A percentile compares a stretch with the other conserved stretches of the same genome.
phyloP scores from a whole-genome alignment of 23 tunicate genomes.

The Corella eumyota region DNA sequence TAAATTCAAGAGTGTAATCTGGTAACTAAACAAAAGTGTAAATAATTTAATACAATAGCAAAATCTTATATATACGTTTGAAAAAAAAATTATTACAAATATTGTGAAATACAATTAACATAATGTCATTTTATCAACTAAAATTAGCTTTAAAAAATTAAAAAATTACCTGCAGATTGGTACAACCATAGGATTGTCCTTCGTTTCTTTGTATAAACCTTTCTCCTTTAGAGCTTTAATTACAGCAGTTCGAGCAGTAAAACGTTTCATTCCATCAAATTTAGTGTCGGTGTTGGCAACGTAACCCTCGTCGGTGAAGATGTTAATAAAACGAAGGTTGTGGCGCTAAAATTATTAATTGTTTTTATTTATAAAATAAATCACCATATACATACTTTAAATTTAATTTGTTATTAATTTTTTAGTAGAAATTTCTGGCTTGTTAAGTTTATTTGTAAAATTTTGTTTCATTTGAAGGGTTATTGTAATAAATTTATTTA shows the following conservation, averaged over 20 bases:
- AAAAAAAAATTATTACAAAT: too few species aligned
- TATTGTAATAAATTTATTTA: too few species aligned
- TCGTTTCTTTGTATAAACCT: conserved; percentile 60
- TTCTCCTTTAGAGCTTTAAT: conserved; percentile 59
- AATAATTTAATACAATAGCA: neutral
- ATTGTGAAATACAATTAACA: too few species aligned
- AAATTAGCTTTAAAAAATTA: too few species aligned
- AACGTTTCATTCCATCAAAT: conserved; percentile 97
- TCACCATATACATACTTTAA: neutral
- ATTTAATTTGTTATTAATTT: neutral
- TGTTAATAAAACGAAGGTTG: conserved; percentile 47
- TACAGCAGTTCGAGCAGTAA: conserved; percentile 74
- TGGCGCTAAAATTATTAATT: conserved; percentile 75
- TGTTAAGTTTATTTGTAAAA: too few species aligned
- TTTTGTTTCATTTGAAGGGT: too few species aligned
- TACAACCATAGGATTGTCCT: conserved; percentile 96
- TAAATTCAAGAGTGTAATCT: neutral
- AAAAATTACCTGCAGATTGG: conserved; percentile 88
- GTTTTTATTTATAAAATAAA: too few species aligned
- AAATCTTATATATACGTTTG: neutral
- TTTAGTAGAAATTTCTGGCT: neutral
- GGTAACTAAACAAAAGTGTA: neutral
- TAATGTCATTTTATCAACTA: too few species aligned
- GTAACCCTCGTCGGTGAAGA: conserved; percentile 71
- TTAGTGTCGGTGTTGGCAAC: conserved; percentile 64